Base-by-base conservation (phyloP, 1,140 invertebrate species). In the Drosophila bipectinata region DNA sequence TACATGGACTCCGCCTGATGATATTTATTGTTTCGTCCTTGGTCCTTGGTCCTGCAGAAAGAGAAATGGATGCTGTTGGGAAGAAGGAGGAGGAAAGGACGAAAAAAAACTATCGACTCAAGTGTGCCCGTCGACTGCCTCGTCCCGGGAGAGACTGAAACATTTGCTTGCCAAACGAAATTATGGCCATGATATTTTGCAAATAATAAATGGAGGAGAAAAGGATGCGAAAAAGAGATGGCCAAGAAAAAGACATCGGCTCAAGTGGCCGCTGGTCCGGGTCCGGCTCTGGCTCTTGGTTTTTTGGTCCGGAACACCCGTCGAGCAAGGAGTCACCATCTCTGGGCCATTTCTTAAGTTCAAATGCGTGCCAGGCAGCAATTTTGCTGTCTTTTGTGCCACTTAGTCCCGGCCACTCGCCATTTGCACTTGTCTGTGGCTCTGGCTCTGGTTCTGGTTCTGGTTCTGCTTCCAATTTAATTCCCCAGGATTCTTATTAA, bases 181-280 rank as follows among this genome's bases (percentile, higher is more conserved):
- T 84, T 80, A 77, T 85, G 61, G 60, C 79, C 71, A 79, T 55
- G 62, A 77, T 54, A 62, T 77, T 77, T 77, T 72, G 75, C 77
- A 66, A 61, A 72, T 60, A 64, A 82, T 64, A 53, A 58, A 47
- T 6, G 9, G 18, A 47, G n/a, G 44, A 6, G 44, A 10, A 44
- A 44, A 14, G 41, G 41, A 47, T 10, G 18, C 18, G 15, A 47
- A 10, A 52, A 47, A 37, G n/a, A 54, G 59, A 15, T 1, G 28
- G 24, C 9, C 60, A 66, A 44, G 18, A 54, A 61, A 26, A 55
- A 21, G 15, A 15, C 49, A 47, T 45, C 18, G 32, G 5, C 59
- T 61, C 57, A 59, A 76, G 37, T 67, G 63, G 26, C 34, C 32
- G 32, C 34, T 37, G 10, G 4, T 37, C 9, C 34, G 2, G 34